Percentiles rank a stretch among this genome's conserved stretches.
phyloP scores from a whole-genome alignment of 2,113 vertebrate species.

The Otus sunia region DNA sequence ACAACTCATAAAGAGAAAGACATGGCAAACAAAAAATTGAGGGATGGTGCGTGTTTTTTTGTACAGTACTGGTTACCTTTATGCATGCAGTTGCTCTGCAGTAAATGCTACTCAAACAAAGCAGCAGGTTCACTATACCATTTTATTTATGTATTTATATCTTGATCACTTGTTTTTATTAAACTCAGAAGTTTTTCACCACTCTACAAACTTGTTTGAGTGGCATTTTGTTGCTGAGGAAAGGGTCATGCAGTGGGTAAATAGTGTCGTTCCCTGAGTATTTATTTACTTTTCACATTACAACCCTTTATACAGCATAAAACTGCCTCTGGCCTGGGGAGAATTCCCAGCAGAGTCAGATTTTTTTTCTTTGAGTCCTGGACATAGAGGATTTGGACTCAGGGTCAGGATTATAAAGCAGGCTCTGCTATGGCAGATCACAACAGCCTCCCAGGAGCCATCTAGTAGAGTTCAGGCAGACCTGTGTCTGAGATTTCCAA shows the following conservation, averaged over 20 bases:
- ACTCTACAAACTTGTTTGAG: background rate
- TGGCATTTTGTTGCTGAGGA: background rate
- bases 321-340: background rate
- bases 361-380: background rate
- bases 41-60: background rate
- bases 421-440: background rate
- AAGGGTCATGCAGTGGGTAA: background rate
- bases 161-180: background rate
- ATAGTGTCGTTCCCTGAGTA: background rate
- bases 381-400: background rate
- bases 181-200: background rate
- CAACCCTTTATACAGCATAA: background rate
- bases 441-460: background rate
- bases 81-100: background rate
- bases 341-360: background rate
- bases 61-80: background rate
- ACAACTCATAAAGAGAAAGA: background rate
- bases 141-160: background rate
- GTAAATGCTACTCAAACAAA: background rate
- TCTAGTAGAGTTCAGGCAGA: background rate
- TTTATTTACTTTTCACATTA: conserved; percentile 30
- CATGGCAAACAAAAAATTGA: background rate
- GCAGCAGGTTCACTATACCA: background rate
- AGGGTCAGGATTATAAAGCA: background rate
- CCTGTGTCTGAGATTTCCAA: background rate